Evolutionary conservation across 1,140 invertebrate species (phyloP), one percentile per base, ranked within the genome.

Genomic region (Radopholus similis): DNA sequence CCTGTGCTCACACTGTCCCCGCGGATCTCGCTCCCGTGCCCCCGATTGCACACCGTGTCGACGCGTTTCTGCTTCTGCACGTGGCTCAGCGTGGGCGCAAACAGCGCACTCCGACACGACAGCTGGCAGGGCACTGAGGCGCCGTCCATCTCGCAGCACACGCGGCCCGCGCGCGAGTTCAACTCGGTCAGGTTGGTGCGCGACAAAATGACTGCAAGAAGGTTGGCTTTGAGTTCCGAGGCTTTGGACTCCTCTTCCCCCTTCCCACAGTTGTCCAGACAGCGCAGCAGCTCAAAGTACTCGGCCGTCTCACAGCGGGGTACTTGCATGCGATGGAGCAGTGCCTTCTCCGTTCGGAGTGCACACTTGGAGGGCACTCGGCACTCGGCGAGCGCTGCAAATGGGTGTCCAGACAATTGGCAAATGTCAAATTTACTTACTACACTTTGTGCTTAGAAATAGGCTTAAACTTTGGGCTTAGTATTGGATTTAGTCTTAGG

Each of bases 1-100:
- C 11, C 35, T 53, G 35, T 32, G 26, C 55, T 69, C 47, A 66
- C 66, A 23, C 30, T 60, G 37, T 68, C 66, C 28, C 59, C 59
- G n/a, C 49, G 18, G 49, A 62, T 47, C 34, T 62, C 59, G 32
- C 40, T 47, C 26, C 47, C 62, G 18, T 66, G 32, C 15, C 34
- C 30, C 32, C 35, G 30, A 55, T 68, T 18, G 23, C 66, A 68
- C 23, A 68, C 23, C 23, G 34, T 68, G 32, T 66, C 26, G 23
- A 68, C 64, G 1, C 66, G 63, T 40, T 67, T 68, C 63, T 38
- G 26, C 26, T 68, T 68, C 32, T 68, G 11, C 11, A 53, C 23
- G 30, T 64, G 59, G 38, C 65, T 68, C 1, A 68, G 47, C 6
- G 66, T 68, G 8, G 66, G 66, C 4, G 66, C 34, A 34, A 55